Base-by-base conservation (phyloP, 30 jellyfish, hydroid and myxozoan genomes). In the Haliclystus octoradiatus region DNA sequence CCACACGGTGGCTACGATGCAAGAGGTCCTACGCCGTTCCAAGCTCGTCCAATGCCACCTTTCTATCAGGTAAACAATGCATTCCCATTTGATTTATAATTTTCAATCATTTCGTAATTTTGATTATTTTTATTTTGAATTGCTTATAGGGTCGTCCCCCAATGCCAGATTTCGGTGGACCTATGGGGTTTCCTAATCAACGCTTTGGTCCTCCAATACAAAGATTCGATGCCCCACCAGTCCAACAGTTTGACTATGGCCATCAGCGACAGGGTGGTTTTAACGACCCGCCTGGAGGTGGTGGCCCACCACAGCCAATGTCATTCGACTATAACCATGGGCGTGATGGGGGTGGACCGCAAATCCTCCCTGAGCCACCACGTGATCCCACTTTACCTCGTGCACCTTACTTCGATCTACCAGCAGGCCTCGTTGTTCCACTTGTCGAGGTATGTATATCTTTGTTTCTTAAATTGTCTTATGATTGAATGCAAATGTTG, bases 341-440 rank as follows among this genome's bases (percentile, higher is more conserved):
- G 0, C 34, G 95, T 26, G 94, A 77, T 2, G 77, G 61, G 26
- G 70, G 95, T 27, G 78, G 85, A 0, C 82, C 73, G 19, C 74
- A 91, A 35, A 40, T 40, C 14, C 57, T 5, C 19, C 89, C 64
- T 25, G 92, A 49, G 2, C 84, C 81, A 28, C 81, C 66, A 26
- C 75, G 85, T 35, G 98, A 89, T 66, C 98, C 98, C 1, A 89
- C 98, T 7, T 67, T 89, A 15, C 98, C 98, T 2, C 67, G 71
- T 49, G 98, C 98, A 30, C 85, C 85, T 2, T 89, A 89, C 68
- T 84, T 66, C 64, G 98, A 89, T 62, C 84, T 89, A 25, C 98
- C 98, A 1, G 98, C 98, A 19, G 98, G 98, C 2, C 91, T 89
- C 1, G 65, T 89, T 84, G 98, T 89, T 3, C 98, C 98, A 2